phyloP scores from a whole-genome alignment of 2,113 vertebrate species.

The Cochlearius cochlearius region DNA sequence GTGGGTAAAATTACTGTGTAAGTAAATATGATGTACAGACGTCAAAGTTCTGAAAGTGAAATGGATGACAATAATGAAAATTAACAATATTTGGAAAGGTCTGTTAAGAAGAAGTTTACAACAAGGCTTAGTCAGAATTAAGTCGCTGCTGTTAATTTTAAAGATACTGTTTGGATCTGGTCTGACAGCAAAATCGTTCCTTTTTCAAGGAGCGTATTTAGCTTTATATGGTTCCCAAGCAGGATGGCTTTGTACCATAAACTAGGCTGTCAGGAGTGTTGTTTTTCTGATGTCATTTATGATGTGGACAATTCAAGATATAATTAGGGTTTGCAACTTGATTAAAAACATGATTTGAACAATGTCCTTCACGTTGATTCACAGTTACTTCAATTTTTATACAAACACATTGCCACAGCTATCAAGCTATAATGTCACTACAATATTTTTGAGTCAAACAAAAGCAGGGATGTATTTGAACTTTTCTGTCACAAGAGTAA shows the following conservation, averaged over 20 bases:
- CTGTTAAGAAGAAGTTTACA: neutral
- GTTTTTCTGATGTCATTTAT: neutral
- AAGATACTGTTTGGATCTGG: neutral
- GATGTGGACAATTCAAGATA: neutral
- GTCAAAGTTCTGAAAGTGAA: neutral
- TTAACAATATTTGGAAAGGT: neutral
- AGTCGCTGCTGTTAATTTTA: neutral
- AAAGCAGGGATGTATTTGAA: neutral
- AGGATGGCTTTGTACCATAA: neutral
- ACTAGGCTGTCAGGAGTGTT: neutral
- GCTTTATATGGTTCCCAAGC: neutral
- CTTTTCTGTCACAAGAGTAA: neutral
- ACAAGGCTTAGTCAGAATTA: neutral
- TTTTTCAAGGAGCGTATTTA: neutral
- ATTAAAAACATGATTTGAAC: neutral
- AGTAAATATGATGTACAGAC: neutral
- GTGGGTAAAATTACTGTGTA: neutral
- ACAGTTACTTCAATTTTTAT: neutral
- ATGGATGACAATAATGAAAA: neutral
- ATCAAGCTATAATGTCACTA: neutral
- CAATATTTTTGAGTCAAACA: neutral
- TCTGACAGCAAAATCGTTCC: neutral
- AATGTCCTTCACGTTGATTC: neutral
- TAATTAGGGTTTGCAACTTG: neutral
- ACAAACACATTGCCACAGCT: neutral